Evolutionary conservation across 2,888 invertebrate species (phyloP), one percentile per base, ranked within the genome.

Genomic region (Clitarchus hookeri): DNA sequence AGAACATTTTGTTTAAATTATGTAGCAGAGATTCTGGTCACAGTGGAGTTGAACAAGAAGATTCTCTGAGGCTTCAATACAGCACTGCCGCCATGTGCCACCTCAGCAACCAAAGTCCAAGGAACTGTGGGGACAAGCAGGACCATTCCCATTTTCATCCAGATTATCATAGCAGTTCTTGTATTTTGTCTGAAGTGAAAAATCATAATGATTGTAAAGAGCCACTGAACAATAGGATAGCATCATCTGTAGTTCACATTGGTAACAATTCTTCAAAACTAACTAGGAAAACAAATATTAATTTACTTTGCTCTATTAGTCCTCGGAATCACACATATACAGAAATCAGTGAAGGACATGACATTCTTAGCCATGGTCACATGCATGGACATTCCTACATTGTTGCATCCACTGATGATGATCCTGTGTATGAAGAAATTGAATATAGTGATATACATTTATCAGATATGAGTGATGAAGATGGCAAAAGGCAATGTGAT

Each of bases 1-100:
- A 96, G 96, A 96, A 95, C 95, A 96, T 95, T 95, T 96, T 96
- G 95, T 96, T 95, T 96, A 96, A 96, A 91, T 95, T 95, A 89
- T 95, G 93, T 90, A 94, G 94, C 88, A 93, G 94, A 88, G 94
- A 94, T 90, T 94, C 94, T 83, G 94, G 94, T 88, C 94, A 94
- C 92, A 92, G 95, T 90, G 92, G 95, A 91, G 93, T 94, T 91
- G 91, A 94, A 93, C 92, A 96, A 92, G 92, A 94, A 92, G 92
- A 96, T 92, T 92, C 96, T 91, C 93, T 95, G 90, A 92, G 95
- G 92, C 92, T 94, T 91, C 91, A 92, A 92, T 88, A 92, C 92
- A 87, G 92, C 48, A 89, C 91, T 89, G 92, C 92, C 85, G 91
- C 84, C 19, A 23, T 85, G 23, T 93, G 93, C 87, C 87, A 87